Base-by-base conservation (phyloP, 92 coral and sea anemone genomes). In the Palythoa heliodiscus region DNA sequence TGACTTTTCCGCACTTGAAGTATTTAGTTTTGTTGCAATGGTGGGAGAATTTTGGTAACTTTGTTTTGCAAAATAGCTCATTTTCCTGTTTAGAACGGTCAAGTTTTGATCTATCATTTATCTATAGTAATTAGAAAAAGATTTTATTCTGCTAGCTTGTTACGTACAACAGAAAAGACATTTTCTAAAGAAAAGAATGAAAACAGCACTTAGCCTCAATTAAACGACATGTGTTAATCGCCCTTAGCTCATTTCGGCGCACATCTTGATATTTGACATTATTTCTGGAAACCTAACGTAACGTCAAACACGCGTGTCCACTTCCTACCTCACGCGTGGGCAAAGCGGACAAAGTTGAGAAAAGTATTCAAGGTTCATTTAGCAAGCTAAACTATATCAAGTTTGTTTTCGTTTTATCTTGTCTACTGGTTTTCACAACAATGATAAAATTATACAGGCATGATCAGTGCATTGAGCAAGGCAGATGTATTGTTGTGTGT, bases 171-270 rank as follows among this genome's bases (percentile, higher is more conserved):
- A 77, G 89, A 73, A 69, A 55, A 43, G 37, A 70, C 79, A 68
- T 53, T 83, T 86, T 72, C 16, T 39, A 86, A 70, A 77, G 64
- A 77, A 70, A 66, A 25, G 64, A 80, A 52, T 61, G 79, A 86
- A 88, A 92, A 89, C 83, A 66, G 82, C 93, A 92, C 95, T 94
- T 94, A 92, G 95, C 87, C 82, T 84, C 95, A 94, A 94, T 94
- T 94, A 92, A 90, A 89, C 88, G 68, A 87, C 98, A 92, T 92
- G 98, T 93, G 93, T 84, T 92, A 92, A 93, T 93, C 91, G 91
- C 82, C 90, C 78, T 83, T 22, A 19, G 83, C 58, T 38, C 83
- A 78, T 58, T 78, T 78, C 52, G 35, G 71, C 19, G 58, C 73
- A 64, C 84, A 80, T 80, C 84, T 80, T 64, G 84, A 80, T 80